A percentile compares a stretch with the other conserved stretches of the same genome.
phyloP scores from a whole-genome alignment of 2,888 invertebrate species.

The Ennomos quercinarius region DNA sequence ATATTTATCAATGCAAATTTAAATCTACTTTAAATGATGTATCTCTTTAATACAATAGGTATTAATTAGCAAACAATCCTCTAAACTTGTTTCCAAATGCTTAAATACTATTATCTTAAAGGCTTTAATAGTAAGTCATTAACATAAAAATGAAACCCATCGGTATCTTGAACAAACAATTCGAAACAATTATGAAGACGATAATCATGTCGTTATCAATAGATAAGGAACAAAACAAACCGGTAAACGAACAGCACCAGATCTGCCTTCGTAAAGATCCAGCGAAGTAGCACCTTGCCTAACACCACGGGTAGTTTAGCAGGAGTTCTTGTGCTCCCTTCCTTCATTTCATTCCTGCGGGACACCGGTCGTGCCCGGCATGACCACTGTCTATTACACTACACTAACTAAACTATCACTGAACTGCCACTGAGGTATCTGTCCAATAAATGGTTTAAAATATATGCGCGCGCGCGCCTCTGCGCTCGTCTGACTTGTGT shows the following conservation, averaged over 20 bases:
- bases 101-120: no score
- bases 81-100: no score
- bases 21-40: no score
- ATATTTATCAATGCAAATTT: no score
- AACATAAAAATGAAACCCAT: no score
- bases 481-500: slow-evolving; percentile 47
- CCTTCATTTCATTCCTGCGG: slow-evolving; percentile 74
- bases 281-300: slow-evolving; percentile 85
- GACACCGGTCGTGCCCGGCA: slow-evolving; percentile 42
- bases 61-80: no score
- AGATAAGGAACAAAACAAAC: slow-evolving; percentile 70
- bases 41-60: no score
- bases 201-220: slow-evolving; percentile 1
- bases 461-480: slow-evolving; percentile 47
- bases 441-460: no score
- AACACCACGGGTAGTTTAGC: slow-evolving; percentile 74
- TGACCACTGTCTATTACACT: slow-evolving; percentile 40
- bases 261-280: slow-evolving; percentile 87
- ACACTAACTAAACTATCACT: slow-evolving; percentile 11
- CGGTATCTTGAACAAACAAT: no score
- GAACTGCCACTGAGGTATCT: not conserved
- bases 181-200: no score
- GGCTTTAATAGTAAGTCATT: no score
- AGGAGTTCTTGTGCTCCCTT: slow-evolving; percentile 55
- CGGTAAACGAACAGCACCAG: slow-evolving; percentile 87